Evolutionary conservation across 2,888 invertebrate genomes (phyloP).

Genomic region (Phragmatobia fuliginosa): DNA sequence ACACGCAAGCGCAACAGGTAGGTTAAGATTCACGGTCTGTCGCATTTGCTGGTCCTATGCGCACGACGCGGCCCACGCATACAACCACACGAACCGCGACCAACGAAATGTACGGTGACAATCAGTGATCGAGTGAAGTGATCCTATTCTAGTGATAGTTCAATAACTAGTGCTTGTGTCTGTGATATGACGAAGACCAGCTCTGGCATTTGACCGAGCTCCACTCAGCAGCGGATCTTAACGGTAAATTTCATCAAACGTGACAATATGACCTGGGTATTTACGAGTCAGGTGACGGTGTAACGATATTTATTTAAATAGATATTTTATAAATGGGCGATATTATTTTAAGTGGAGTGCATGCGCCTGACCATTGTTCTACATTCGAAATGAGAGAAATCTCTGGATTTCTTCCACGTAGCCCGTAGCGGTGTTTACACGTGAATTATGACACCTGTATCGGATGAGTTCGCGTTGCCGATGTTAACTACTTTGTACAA

Average conservation of each 20-base stretch:
- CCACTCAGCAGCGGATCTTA: constrained; percentile 75
- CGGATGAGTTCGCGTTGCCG: constrained; percentile 54
- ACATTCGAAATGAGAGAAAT: constrained; percentile 61
- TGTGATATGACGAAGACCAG: constrained; percentile 74
- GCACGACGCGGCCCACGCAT: constrained; percentile 75
- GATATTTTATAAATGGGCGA: constrained; percentile 27
- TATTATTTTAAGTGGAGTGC: constrained; percentile 34
- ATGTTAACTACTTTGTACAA: constrained; percentile 50
- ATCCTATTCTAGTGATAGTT: constrained; percentile 71
- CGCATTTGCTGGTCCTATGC: constrained; percentile 82
- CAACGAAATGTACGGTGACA: constrained; percentile 77
- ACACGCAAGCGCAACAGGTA: constrained; percentile 86
- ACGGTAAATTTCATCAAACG: constrained; percentile 80
- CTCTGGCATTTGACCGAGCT: constrained; percentile 69
- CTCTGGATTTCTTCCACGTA: constrained; percentile 74
- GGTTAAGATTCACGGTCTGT: constrained; percentile 84
- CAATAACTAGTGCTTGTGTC: constrained; percentile 63
- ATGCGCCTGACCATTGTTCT: constrained; percentile 63
- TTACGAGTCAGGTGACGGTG: constrained; percentile 79
- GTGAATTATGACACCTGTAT: constrained; percentile 78
- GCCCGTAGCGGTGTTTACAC: constrained; percentile 77
- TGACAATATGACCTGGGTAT: constrained; percentile 78
- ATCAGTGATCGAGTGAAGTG: constrained; percentile 80
- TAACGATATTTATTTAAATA: constrained; percentile 34
- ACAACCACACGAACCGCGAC: constrained; percentile 61